phyloP scores from a whole-genome alignment of 2,888 invertebrate species.

The Drosophila anceps region DNA sequence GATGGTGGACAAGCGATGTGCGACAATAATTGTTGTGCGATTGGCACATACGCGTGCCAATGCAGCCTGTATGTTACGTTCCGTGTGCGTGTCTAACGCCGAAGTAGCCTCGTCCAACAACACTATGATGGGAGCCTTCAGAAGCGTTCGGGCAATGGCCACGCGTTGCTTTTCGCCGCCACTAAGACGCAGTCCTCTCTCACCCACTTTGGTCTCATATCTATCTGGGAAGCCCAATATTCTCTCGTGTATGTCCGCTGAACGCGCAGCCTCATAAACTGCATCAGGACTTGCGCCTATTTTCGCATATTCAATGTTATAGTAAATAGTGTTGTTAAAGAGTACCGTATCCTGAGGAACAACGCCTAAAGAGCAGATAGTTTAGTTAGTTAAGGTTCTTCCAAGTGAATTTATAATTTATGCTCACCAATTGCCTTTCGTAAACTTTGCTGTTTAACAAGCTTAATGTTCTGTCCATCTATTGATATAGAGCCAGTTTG shows the following conservation, averaged over 20 bases:
- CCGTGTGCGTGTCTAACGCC: conserved; percentile 97
- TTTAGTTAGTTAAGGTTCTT: background rate
- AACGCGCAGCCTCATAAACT: conserved; percentile 94
- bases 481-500: conserved; percentile 93
- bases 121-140: conserved; percentile 96
- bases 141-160: conserved; percentile 97
- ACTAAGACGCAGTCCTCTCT: conserved; percentile 96
- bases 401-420: background rate
- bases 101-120: conserved; percentile 98
- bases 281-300: conserved; percentile 92
- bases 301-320: conserved; percentile 97
- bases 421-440: conserved; percentile 89
- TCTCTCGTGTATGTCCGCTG: conserved; percentile 97
- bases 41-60: conserved; percentile 94
- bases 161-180: conserved; percentile 99
- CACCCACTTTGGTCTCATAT: conserved; percentile 96
- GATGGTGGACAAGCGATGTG: conserved; percentile 97
- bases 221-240: conserved; percentile 96
- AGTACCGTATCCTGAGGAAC: conserved; percentile 99
- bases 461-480: conserved; percentile 95
- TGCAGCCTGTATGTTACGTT: conserved; percentile 96
- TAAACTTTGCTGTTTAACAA: conserved; percentile 93
- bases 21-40: conserved; percentile 96
- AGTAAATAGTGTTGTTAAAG: conserved; percentile 96
- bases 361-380: conserved; percentile 87